Evolutionary conservation across 2,888 invertebrate species (phyloP).

Genomic region (Latrodectus hesperus): DNA sequence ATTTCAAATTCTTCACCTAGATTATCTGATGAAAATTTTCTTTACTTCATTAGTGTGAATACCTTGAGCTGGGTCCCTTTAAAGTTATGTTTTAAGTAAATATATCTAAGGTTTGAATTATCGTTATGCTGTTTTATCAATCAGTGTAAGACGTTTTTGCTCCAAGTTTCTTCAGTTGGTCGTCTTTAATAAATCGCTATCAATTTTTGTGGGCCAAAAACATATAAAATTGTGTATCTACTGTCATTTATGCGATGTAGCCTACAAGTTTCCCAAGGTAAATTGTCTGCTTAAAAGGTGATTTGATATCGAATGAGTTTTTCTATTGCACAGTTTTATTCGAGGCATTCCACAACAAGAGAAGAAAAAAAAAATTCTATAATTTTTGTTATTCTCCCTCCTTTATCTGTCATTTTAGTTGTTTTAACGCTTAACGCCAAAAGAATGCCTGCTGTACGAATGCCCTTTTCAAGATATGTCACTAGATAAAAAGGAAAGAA

Average conservation of each 20-base stretch:
- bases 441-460: too few relatives aligned
- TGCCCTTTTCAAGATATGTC: too few relatives aligned
- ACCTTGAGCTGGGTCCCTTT: conserved; percentile 30
- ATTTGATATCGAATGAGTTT: background rate
- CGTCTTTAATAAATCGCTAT: background rate
- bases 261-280: background rate
- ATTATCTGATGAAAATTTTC: background rate
- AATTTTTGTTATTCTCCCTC: too few relatives aligned
- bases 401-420: too few relatives aligned
- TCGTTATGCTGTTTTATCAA: conserved; percentile 30
- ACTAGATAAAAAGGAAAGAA: too few relatives aligned
- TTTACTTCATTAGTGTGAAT: background rate
- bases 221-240: background rate
- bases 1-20: background rate
- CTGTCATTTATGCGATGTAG: background rate
- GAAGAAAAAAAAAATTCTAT: too few relatives aligned
- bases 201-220: background rate
- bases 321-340: too few relatives aligned
- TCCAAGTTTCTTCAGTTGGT: background rate
- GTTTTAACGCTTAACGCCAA: too few relatives aligned
- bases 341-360: too few relatives aligned
- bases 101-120: conserved; percentile 1
- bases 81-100: conserved; percentile 32
- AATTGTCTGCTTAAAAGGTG: background rate
- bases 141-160: conserved; percentile 22